phyloP scores from a whole-genome alignment of 2,888 invertebrate species.

The Thalpophila matura region DNA sequence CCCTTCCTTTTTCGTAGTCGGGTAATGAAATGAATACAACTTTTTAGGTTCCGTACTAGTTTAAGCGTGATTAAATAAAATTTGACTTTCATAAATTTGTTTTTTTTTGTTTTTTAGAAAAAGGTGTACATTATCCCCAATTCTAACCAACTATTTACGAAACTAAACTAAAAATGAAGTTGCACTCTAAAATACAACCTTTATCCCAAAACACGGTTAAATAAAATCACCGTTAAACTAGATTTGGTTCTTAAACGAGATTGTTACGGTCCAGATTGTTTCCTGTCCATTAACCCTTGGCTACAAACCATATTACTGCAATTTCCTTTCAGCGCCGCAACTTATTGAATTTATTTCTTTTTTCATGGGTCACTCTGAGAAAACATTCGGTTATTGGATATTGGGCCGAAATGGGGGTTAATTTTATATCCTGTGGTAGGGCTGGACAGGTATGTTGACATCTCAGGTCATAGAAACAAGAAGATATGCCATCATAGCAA shows the following conservation, averaged over 20 bases:
- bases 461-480: no score
- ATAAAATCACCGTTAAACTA: constrained; percentile 49
- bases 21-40: no score
- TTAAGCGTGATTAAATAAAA: no score
- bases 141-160: neutral
- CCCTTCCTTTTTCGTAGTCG: no score
- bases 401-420: constrained; percentile 37
- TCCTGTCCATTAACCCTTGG: constrained; percentile 81
- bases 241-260: constrained; percentile 62
- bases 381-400: constrained; percentile 58
- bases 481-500: no score
- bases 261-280: constrained; percentile 67
- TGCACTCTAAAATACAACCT: constrained; percentile 8
- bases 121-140: no score
- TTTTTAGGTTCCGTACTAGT: neutral
- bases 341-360: constrained; percentile 82
- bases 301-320: constrained; percentile 77
- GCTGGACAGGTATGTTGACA: constrained; percentile 4
- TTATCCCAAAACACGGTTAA: neutral
- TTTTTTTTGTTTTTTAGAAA: no score
- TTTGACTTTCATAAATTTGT: no score
- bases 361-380: constrained; percentile 66
- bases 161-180: neutral
- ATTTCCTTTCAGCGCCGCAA: constrained; percentile 78
- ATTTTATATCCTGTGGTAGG: constrained; percentile 25